A percentile compares a stretch with the other conserved stretches of the same genome.
These are phyloP conservation scores for Lasiommata megera DNA, from an alignment of 2,888 invertebrate species.

Conservation along the genomic window DNA sequence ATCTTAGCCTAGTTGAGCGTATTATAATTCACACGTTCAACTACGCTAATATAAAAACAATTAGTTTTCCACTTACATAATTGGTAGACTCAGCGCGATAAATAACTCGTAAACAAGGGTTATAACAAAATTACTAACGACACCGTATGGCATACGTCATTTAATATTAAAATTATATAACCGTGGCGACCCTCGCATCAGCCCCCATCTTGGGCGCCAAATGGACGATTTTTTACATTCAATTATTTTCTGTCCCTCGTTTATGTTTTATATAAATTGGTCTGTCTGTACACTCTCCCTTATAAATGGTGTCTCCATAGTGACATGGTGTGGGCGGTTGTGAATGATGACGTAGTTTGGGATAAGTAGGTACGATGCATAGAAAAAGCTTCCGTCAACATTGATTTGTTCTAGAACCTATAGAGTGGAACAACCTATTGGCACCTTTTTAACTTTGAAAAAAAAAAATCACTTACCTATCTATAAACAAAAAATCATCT, in stretches of 20 bases:
- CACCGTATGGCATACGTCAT: conserved; percentile 58
- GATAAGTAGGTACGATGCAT: no score
- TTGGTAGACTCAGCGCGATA: conserved; percentile 23
- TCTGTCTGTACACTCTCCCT: conserved; percentile 67
- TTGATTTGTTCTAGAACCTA: no score
- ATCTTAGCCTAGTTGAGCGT: no score
- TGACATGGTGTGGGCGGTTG: conserved; percentile 67
- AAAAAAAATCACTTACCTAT: no score
- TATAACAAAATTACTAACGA: conserved; percentile 34
- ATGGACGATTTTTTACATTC: conserved; percentile 74
- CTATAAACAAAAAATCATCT: no score
- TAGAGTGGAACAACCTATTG: no score
- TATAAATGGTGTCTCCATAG: conserved; percentile 65
- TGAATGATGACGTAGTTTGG: conserved; percentile 27
- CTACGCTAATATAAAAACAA: conserved; percentile 16
- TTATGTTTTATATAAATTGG: conserved; percentile 70
- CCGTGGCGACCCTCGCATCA: conserved; percentile 44
- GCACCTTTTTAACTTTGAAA: no score
- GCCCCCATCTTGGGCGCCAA: conserved; percentile 51
- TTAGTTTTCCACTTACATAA: conserved; percentile 30
- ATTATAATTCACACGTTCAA: no score
- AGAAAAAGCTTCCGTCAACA: no score
- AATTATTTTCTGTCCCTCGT: conserved; percentile 71
- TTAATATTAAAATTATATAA: conserved; percentile 70
- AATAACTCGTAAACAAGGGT: conserved; percentile 23